Evolutionary conservation across 92 coral and sea anemone genomes (phyloP).

Genomic region (Phymanthus crucifer): DNA sequence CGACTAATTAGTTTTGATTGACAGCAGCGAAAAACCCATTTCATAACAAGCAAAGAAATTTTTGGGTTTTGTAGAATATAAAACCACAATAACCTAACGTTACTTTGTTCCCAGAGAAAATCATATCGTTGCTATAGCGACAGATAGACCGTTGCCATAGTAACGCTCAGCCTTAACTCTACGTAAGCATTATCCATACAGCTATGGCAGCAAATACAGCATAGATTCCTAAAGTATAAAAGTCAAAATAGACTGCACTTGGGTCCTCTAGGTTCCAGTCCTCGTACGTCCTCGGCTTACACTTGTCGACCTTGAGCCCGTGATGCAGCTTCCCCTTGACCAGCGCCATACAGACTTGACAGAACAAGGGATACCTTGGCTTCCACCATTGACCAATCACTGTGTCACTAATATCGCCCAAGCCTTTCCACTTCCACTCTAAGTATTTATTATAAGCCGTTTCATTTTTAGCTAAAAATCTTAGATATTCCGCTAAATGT

Average conservation of each 20-base stretch:
- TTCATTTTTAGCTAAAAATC: constrained; percentile 70
- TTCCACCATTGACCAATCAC: constrained; percentile 97
- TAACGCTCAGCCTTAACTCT: neutral
- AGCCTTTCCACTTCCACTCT: constrained; percentile 93
- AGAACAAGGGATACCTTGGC: constrained; percentile 87
- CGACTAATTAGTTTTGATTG: no score
- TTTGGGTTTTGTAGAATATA: no score
- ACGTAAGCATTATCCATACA: constrained; percentile 36
- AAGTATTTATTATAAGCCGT: constrained; percentile 85
- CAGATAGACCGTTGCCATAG: neutral
- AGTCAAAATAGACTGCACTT: constrained; percentile 33
- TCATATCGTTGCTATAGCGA: neutral
- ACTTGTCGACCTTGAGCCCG: constrained; percentile 83
- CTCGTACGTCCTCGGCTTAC: constrained; percentile 71
- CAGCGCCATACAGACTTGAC: constrained; percentile 96
- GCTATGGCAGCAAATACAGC: constrained; percentile 56
- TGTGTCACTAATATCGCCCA: constrained; percentile 76
- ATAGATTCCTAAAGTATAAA: constrained; percentile 53
- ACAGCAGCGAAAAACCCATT: no score
- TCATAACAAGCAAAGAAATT: no score
- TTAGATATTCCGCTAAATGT: constrained; percentile 71
- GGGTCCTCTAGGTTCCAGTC: constrained; percentile 86
- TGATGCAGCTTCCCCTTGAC: constrained; percentile 86
- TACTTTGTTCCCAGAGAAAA: no score
- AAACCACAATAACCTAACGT: no score